Conservation (phyloP, 2,888 invertebrate species). For the Spatulosminthurus flaviceps region DNA sequence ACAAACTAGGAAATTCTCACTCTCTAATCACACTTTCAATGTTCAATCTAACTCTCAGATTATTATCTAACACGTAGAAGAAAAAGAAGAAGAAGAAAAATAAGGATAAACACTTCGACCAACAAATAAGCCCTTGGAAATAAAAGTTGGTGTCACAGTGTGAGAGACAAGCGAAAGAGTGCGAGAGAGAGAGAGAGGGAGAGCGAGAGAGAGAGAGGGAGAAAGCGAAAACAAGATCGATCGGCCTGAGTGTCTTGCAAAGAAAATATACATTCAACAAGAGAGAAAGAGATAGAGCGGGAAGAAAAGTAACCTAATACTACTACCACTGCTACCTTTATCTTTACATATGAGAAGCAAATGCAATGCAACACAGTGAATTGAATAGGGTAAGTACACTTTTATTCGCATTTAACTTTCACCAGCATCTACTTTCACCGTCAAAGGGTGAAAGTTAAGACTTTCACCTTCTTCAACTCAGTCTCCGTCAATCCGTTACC, state of each 20-base stretch:
- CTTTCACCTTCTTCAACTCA: too few relatives aligned
- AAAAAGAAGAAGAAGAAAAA: not conserved
- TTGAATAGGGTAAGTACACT: slow-evolving; percentile 37
- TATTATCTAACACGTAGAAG: not conserved
- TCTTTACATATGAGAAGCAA: slow-evolving; percentile 37
- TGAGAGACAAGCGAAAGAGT: slow-evolving; percentile 14
- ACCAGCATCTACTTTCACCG: not conserved
- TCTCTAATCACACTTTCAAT: too few relatives aligned
- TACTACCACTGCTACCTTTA: not conserved
- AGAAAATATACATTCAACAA: not conserved
- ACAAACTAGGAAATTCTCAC: slow-evolving; percentile 5
- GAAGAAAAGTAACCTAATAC: not conserved
- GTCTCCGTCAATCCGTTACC: too few relatives aligned
- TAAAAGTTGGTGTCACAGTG: slow-evolving; percentile 25
- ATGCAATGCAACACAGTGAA: slow-evolving; percentile 45
- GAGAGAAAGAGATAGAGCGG: not conserved
- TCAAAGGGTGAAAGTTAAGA: not conserved
- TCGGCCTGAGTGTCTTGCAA: slow-evolving; percentile 34
- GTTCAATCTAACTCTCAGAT: too few relatives aligned
- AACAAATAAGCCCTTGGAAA: not conserved
- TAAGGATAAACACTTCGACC: slow-evolving; percentile 16
- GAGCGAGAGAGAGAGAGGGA: slow-evolving; percentile 1
- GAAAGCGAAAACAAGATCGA: slow-evolving; percentile 38
- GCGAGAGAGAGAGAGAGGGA: slow-evolving; percentile 9
- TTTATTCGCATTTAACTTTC: not conserved